Base-by-base conservation (phyloP, 2,888 invertebrate genomes). In the Lamellibrachia satsuma region DNA sequence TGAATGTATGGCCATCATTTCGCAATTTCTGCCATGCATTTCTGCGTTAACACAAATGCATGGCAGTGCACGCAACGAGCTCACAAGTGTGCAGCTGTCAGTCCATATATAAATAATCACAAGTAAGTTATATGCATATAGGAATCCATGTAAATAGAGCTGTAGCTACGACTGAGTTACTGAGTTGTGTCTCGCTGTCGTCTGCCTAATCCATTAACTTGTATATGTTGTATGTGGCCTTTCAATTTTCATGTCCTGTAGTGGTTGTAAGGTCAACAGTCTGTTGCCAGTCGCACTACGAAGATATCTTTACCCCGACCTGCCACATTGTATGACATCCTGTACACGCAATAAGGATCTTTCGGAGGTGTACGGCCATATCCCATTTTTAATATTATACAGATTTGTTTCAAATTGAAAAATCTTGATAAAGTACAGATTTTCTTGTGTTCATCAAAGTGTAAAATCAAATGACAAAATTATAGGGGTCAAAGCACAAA, bases 31-130 rank as follows among this genome's bases (percentile, higher is more conserved):
- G 3, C 75, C 22, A 15, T 15, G 75, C 15, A n/a, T 75, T 15
- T 75, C 75, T 15, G 75, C 75, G 75, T 75, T 22, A 15, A 75
- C 22, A 4, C 75, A 22, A 75, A 22, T 75, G 75, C 75, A 22
- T 75, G 75, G n/a, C 6, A 15, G 22, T 6, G 75, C 75, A 75
- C 75, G 2, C 75, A 6, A 22, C 15, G 22, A 75, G 22, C 11
- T 22, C 3, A 22, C 75, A 9, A 9, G 55, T 55, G 55, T 55
- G 75, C 75, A 75, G 3, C 15, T 75, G n/a, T 75, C 22, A 75
- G 75, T 75, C 75, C 75, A 75, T 75, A n/a, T 75, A 75, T 75
- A 75, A 75, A 75, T 75, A 75, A 75, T 75, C 75, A 75, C 75
- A 75, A 75, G 75, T 75, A 75, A 75, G 75, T 75, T 75, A 75